A percentile compares a stretch with the other conserved stretches of the same genome.
Evolutionary conservation across 1,140 invertebrate species (phyloP).

Genomic region (Drosophila tsacasi): DNA sequence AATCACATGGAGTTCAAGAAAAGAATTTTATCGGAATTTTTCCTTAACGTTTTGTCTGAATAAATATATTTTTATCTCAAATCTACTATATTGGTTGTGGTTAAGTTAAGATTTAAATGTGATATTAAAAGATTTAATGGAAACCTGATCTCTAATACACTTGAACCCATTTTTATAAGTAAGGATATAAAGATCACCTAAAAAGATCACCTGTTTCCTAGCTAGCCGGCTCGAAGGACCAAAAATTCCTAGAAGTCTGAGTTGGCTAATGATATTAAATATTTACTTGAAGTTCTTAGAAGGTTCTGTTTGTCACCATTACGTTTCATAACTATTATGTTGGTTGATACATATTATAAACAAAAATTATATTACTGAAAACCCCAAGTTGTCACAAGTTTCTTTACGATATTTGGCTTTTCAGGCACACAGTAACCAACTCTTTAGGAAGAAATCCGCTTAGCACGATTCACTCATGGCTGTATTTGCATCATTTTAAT

Average conservation of each 20-base stretch:
- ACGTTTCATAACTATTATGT: no score
- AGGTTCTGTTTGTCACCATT: no score
- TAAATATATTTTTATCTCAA: neutral
- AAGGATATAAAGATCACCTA: neutral
- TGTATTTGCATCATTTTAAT: constrained; percentile 21
- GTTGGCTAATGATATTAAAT: neutral
- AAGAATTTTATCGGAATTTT: neutral
- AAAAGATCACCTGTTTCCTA: neutral
- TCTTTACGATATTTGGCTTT: neutral
- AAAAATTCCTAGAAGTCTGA: neutral
- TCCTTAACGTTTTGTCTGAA: neutral
- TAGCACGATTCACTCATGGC: constrained; percentile 19
- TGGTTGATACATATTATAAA: no score
- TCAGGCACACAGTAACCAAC: neutral
- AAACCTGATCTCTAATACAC: neutral
- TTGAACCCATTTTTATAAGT: neutral
- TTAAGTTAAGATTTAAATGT: no score
- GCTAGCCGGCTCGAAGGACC: no score
- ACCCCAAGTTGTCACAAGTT: neutral
- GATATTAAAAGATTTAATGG: no score
- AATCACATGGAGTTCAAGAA: constrained; percentile 1
- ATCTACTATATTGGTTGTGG: neutral
- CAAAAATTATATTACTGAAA: no score
- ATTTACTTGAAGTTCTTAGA: neutral
- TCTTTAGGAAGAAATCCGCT: neutral